Percentiles rank a stretch among this genome's conserved stretches.
These are phyloP conservation scores for Pygoscelis adeliae DNA, from an alignment of 2,113 vertebrate species.

Conservation along the genomic window DNA sequence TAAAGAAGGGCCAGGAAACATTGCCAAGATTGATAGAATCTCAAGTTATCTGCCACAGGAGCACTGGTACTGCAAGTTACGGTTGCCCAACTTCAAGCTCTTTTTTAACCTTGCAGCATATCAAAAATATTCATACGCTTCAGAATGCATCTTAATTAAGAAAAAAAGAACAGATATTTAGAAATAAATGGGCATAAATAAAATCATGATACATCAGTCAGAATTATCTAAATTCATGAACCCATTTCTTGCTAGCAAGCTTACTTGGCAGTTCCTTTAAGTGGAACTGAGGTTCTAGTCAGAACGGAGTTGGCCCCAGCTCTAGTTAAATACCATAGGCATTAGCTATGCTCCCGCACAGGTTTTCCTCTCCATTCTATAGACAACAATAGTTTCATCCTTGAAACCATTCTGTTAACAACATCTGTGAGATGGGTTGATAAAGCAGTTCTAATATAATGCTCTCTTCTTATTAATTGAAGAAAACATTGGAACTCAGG, in stretches of 20 bases:
- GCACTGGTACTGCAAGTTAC: neutral
- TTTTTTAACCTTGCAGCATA: neutral
- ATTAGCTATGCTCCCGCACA: neutral
- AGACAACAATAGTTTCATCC: neutral
- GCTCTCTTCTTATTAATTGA: neutral
- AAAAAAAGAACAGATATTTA: neutral
- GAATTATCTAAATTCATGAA: neutral
- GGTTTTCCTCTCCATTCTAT: neutral
- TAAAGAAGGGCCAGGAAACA: neutral
- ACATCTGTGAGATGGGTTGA: neutral
- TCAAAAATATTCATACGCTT: neutral
- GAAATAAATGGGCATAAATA: neutral
- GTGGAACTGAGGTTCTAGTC: neutral
- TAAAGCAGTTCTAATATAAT: neutral
- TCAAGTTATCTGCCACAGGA: neutral
- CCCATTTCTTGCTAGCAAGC: neutral
- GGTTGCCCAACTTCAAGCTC: neutral
- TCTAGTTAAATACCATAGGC: neutral
- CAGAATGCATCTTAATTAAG: neutral
- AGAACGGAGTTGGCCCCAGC: neutral
- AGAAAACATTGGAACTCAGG: neutral
- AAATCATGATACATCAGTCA: neutral
- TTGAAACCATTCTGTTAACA: neutral
- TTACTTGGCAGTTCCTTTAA: neutral
- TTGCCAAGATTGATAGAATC: neutral